These are phyloP conservation scores for Melangyna quadrimaculata DNA, from an alignment of 2,888 invertebrate species.

Conservation along the genomic window DNA sequence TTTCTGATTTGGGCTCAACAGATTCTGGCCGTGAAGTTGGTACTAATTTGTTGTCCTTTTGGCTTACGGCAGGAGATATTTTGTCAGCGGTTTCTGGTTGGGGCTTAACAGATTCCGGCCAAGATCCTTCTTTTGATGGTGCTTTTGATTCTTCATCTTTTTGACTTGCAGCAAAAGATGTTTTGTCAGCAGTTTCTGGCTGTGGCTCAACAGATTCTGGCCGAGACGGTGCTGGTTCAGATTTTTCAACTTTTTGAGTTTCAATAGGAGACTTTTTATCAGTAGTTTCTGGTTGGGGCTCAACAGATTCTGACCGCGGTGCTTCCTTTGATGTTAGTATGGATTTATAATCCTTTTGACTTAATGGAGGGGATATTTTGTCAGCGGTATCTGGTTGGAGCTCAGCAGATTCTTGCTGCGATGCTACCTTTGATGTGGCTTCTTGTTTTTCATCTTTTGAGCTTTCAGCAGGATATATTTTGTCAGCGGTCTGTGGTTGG, in stretches of 20 bases:
- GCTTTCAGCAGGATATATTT: no score
- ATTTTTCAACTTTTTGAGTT: not conserved
- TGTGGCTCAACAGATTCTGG: not conserved
- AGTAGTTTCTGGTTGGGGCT: not conserved
- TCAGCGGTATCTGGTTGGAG: constrained; percentile 25
- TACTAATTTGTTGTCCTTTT: not conserved
- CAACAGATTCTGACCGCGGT: constrained; percentile 64
- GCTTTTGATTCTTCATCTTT: constrained; percentile 40
- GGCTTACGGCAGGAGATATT: not conserved
- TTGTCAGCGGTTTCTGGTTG: not conserved
- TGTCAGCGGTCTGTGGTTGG: not conserved
- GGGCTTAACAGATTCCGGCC: constrained; percentile 52
- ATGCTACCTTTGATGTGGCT: not conserved
- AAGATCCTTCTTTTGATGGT: constrained; percentile 53
- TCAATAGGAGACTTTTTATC: not conserved
- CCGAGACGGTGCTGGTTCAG: not conserved
- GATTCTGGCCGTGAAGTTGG: constrained; percentile 29
- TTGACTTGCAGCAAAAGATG: not conserved
- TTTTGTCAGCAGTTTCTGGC: not conserved
- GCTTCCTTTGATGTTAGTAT: no score
- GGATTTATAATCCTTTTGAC: no score
- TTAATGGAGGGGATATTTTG: constrained; percentile 13
- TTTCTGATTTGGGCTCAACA: constrained; percentile 6
- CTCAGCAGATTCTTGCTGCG: not conserved
- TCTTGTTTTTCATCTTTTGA: not conserved